Conservation (phyloP, 2,113 vertebrate species). For the Ailuropoda melanoleuca region DNA sequence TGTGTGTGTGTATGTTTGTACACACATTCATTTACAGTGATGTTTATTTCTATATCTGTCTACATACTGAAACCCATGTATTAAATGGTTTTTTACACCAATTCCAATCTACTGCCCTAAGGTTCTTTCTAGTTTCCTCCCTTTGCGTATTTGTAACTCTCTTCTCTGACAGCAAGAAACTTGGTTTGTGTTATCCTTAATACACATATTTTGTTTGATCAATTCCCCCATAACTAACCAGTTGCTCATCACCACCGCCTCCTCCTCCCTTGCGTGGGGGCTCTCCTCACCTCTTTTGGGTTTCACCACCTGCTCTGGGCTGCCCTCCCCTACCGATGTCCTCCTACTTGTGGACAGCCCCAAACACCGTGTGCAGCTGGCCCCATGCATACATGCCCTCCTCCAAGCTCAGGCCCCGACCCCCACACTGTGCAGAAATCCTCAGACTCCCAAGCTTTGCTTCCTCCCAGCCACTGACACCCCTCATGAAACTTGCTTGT, state of each 20-base stretch:
- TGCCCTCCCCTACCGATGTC: not conserved
- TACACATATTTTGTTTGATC: not conserved
- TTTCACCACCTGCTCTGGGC: not conserved
- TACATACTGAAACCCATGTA: not conserved
- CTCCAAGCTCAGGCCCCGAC: not conserved
- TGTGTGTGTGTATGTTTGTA: fast-evolving
- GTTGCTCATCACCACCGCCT: not conserved
- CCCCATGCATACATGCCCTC: not conserved
- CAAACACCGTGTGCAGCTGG: not conserved
- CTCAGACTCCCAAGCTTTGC: not conserved
- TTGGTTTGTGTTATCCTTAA: not conserved
- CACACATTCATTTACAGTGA: not conserved
- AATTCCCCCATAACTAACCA: not conserved
- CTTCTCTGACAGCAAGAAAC: not conserved
- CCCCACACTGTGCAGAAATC: not conserved
- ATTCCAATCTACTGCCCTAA: not conserved
- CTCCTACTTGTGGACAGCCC: not conserved
- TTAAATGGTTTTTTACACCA: not conserved
- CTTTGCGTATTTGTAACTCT: not conserved
- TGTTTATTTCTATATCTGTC: not conserved
- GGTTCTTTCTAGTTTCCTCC: not conserved
- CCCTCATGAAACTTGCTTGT: not conserved
- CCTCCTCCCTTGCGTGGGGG: not conserved
- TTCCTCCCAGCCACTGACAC: not conserved
- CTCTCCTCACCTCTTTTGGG: not conserved